Evolutionary conservation across 2,113 vertebrate species (phyloP).

Genomic region (Muntiacus reevesi): DNA sequence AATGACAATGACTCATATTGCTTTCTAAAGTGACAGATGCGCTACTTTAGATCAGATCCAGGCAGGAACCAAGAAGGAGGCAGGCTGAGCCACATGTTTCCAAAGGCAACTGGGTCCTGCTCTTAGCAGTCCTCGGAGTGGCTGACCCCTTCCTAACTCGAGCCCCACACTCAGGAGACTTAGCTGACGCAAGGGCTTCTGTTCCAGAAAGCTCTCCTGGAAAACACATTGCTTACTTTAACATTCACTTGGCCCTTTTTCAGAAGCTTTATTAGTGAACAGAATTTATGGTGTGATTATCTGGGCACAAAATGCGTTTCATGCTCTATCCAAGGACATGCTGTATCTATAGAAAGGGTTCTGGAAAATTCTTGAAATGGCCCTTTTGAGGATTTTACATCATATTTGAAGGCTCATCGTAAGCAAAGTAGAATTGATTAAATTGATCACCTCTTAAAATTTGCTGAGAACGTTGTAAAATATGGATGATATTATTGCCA

Average conservation of each 20-base stretch:
- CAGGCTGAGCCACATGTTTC: not conserved
- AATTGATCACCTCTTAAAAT: not conserved
- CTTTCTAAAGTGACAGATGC: accelerated
- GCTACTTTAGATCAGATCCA: too few species aligned
- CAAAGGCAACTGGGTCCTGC: not conserved
- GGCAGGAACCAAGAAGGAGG: accelerated
- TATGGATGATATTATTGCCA: not conserved
- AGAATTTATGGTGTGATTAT: not conserved
- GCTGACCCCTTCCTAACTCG: not conserved
- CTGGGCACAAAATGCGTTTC: not conserved
- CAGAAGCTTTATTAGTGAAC: not conserved
- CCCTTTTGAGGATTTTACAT: not conserved
- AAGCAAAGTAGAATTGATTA: not conserved
- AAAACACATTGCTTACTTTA: not conserved
- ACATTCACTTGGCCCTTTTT: not conserved
- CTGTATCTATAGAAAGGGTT: not conserved
- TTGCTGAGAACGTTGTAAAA: not conserved
- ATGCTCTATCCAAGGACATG: not conserved
- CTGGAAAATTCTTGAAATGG: not conserved
- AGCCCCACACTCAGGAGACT: not conserved
- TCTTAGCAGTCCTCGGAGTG: not conserved
- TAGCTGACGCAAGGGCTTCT: not conserved
- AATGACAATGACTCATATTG: accelerated
- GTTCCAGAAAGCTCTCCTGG: not conserved
- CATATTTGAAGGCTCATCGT: not conserved